Base-by-base conservation (phyloP, 2,797 vertebrate species). In the Gadopsis bispinosus region DNA sequence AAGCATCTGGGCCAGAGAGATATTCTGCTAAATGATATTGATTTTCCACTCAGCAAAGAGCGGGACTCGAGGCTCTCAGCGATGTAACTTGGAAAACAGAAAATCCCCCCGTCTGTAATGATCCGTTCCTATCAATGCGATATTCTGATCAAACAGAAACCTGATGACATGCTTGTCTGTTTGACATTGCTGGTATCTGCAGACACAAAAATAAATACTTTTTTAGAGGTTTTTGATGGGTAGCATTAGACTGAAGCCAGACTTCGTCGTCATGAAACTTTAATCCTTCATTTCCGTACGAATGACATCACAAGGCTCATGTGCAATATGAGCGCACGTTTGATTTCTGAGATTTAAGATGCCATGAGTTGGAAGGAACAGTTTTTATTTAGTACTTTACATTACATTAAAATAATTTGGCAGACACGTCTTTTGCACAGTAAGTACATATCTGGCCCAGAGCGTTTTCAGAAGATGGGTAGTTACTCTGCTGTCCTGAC, bases 11-110 rank as follows among this genome's bases (percentile, higher is more conserved):
- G 68, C 72, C 73, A 83, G 29, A 69, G 70, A 84, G 31, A 51
- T 77, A 76, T 89, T 83, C 66, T 47, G 65, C 68, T 91, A 79
- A 92, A 89, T 79, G 81, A 41, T 92, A 93, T 93, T 87, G 91
- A 93, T 93, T 92, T 91, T 88, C 59, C 80, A 69, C 79, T 76
- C 35, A n/a, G 75, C 12, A 73, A 77, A 73, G 74, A 81, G 45
- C 0, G 0, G 10, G 69, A 62, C 77, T 31, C 9, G 41, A 71
- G 50, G 72, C 73, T 80, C 64, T 84, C 63, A 37, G 61, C 60
- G 43, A 43, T 53, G 50, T n/a, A 75, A 77, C 67, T 33, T 66
- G 7, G 20, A 64, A 79, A 81, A 77, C 31, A 81, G 29, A 83
- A 58, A 61, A 33, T 53, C 16, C 55, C 22, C 13, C 8, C 19